Conservation (phyloP, 2,888 invertebrate genomes). For the Galeruca laticollis region DNA sequence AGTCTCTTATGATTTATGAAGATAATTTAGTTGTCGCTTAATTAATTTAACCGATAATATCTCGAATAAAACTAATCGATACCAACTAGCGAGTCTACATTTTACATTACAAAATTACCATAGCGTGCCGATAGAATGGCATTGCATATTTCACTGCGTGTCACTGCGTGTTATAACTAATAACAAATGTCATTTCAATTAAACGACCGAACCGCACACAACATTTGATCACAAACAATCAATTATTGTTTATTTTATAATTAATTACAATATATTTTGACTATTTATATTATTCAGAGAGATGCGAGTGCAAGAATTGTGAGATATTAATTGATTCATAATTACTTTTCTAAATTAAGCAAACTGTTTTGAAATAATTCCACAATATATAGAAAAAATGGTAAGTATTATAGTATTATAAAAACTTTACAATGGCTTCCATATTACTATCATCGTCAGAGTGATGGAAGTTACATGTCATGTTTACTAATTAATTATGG, state of each 20-base stretch:
- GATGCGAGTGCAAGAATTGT: not conserved
- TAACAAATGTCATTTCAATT: constrained; percentile 54
- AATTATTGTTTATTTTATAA: constrained; percentile 42
- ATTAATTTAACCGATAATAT: constrained; percentile 34
- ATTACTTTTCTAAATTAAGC: too few species aligned
- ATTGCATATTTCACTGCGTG: constrained; percentile 52
- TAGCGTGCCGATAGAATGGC: constrained; percentile 45
- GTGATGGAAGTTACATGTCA: too few species aligned
- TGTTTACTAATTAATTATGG: too few species aligned
- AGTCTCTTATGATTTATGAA: not conserved
- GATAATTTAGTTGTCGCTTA: constrained; percentile 18
- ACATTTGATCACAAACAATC: constrained; percentile 36
- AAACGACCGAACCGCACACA: constrained; percentile 45
- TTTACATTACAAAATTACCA: constrained; percentile 36
- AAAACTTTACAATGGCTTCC: too few species aligned
- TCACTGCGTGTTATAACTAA: constrained; percentile 50
- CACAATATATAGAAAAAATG: too few species aligned
- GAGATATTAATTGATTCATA: too few species aligned
- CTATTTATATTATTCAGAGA: not conserved
- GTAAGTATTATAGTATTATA: too few species aligned
- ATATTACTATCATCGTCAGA: too few species aligned
- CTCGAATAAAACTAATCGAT: constrained; percentile 38
- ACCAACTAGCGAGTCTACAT: constrained; percentile 39
- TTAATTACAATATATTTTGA: constrained; percentile 25
- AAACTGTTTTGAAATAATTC: too few species aligned